Evolutionary conservation across 2,888 invertebrate species (phyloP).

Genomic region (Arrhopalites spinosus): DNA sequence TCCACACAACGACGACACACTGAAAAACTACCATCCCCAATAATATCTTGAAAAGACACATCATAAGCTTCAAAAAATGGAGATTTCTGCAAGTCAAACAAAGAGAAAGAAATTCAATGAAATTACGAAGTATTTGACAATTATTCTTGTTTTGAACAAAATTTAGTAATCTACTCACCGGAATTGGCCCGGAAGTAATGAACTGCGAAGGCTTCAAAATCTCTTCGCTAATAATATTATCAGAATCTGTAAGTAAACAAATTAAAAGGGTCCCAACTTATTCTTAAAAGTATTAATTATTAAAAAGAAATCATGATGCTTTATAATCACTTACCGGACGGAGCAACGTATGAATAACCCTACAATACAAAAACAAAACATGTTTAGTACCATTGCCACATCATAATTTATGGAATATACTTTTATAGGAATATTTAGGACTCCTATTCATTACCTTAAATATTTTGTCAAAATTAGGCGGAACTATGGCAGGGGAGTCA

Average conservation of each 20-base stretch:
- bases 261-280: too few relatives aligned
- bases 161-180: slow-evolving; percentile 20
- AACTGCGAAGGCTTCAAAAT: slow-evolving; percentile 63
- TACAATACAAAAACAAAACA: slow-evolving; percentile 58
- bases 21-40: slow-evolving; percentile 89
- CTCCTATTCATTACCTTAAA: slow-evolving; percentile 87
- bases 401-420: neutral
- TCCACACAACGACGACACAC: slow-evolving; percentile 82
- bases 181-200: slow-evolving; percentile 33
- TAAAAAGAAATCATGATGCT: too few relatives aligned
- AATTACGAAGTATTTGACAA: neutral
- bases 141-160: neutral
- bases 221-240: slow-evolving; percentile 76
- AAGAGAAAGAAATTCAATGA: neutral
- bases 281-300: too few relatives aligned
- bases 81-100: slow-evolving; percentile 68
- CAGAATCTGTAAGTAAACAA: too few relatives aligned
- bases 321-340: too few relatives aligned
- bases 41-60: slow-evolving; percentile 69
- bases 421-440: neutral
- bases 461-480: slow-evolving; percentile 81
- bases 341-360: slow-evolving; percentile 95
- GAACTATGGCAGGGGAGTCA: slow-evolving; percentile 88
- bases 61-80: slow-evolving; percentile 85
- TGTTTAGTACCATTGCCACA: neutral